Evolutionary conservation across 2,888 invertebrate species (phyloP).

Genomic region (Pachymerium ferrugineum): DNA sequence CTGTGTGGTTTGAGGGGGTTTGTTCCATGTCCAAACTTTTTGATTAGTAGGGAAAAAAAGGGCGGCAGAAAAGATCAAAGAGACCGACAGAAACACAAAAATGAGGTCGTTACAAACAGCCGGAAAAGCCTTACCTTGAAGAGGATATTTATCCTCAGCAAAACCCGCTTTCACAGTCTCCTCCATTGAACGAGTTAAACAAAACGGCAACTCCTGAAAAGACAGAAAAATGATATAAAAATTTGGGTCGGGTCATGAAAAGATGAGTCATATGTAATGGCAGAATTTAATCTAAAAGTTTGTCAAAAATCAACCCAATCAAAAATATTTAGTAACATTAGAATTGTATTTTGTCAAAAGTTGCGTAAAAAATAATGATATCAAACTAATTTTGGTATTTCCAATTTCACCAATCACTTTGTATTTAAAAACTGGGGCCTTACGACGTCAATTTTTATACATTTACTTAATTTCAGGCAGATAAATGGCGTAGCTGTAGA

Average conservation of each 20-base stretch:
- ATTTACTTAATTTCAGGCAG: too few relatives aligned
- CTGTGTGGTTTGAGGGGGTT: neutral
- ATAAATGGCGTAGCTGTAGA: too few relatives aligned
- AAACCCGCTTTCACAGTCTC: slow-evolving; percentile 32
- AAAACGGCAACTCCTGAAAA: slow-evolving; percentile 35
- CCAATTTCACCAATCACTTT: too few relatives aligned
- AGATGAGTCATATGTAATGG: too few relatives aligned
- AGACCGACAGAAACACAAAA: neutral
- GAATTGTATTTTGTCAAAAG: too few relatives aligned
- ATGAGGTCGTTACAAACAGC: neutral
- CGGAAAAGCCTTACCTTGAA: slow-evolving; percentile 33
- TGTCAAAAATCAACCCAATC: too few relatives aligned
- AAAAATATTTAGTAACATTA: too few relatives aligned
- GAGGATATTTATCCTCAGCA: slow-evolving; percentile 35
- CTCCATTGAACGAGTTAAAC: slow-evolving; percentile 31
- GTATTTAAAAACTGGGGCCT: too few relatives aligned
- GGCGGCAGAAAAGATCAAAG: neutral
- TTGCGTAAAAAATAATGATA: too few relatives aligned
- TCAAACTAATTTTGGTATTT: too few relatives aligned
- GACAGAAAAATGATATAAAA: slow-evolving; percentile 20
- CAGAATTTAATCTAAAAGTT: too few relatives aligned
- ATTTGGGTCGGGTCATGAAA: neutral
- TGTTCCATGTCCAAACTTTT: neutral
- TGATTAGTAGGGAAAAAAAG: slow-evolving; percentile 14
- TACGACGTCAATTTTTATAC: too few relatives aligned